Evolutionary conservation across 2,888 invertebrate species (phyloP).

Genomic region (Ophioninae sp.): DNA sequence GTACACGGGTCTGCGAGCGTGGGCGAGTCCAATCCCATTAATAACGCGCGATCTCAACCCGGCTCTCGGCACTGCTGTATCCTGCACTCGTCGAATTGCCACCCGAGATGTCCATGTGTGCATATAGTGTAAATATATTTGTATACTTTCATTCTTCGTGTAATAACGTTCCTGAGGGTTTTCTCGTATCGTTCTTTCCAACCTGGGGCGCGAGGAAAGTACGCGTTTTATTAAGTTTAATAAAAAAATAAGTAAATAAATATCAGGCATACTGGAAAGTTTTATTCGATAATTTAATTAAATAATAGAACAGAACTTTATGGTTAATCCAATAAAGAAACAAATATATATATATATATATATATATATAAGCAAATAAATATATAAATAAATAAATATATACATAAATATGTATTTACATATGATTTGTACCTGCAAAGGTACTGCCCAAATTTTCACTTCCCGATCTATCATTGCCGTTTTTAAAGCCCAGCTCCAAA

Average conservation of each 20-base stretch:
- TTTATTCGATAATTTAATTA: no score
- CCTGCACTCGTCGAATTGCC: constrained; percentile 2
- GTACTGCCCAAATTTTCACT: not conserved
- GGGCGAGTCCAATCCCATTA: constrained; percentile 68
- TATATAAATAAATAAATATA: not conserved
- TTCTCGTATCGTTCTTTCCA: no score
- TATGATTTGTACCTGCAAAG: no score
- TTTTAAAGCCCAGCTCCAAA: not conserved
- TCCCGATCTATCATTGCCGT: not conserved
- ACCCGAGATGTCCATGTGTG: not conserved
- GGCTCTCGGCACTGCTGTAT: constrained; percentile 30
- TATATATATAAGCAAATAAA: not conserved
- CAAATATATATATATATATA: not conserved
- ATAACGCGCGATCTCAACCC: constrained; percentile 62
- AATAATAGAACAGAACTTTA: no score
- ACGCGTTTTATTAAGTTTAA: no score
- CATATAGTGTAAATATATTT: not conserved
- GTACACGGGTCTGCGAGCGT: constrained; percentile 62
- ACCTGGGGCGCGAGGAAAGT: no score
- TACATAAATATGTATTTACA: no score
- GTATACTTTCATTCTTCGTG: no score
- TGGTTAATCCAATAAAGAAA: not conserved
- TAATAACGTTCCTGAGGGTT: no score
- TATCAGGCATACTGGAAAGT: no score
- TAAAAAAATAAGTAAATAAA: no score